Base-by-base conservation (phyloP, 1,140 invertebrate species). In the Penaeus chinensis region DNA sequence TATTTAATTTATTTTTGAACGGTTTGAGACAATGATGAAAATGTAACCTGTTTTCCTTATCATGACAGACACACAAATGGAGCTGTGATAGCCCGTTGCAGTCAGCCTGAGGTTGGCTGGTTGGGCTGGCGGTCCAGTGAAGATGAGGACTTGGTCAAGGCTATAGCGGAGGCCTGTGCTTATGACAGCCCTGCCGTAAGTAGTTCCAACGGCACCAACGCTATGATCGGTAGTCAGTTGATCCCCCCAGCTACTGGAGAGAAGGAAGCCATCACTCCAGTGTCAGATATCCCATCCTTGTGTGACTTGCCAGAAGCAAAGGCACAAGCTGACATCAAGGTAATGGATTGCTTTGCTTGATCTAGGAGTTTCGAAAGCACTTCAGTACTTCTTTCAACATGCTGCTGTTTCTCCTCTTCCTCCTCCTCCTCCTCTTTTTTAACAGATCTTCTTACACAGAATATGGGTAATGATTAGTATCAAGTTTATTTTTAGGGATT, bases 21-120 rank as follows among this genome's bases (percentile, higher is more conserved):
- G 32, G 32, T 32, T 32, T 32, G 32, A 32, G 2, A 32, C 0
- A 32, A 32, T 74, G 20, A 27, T 19, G 18, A 32, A 32, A 19
- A 74, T 74, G 3, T 10, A n/a, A n/a, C 27, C 22, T 27, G 71
- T 69, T 3, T 82, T 98, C 92, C 93, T 94, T 80, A 24, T 24
- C 66, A 11, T 42, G 37, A 62, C 82, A 88, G 89, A 81, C 89
- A 89, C 78, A 94, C 89, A 47, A 98, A 97, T 92, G 98, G 98
- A 63, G 97, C 97, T 42, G 97, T 99, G 60, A 95, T 99, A 90
- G 97, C 97, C 2, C 95, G 98, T 20, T 97, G 96, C 91, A 97
- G 96, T 92, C 98, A 99, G 92, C 98, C 98, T 0, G 96, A 97
- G 92, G 96, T 98, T 24, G 97, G 98, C 66, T 98, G 97, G 96